Conservation (phyloP, 1,140 invertebrate species). For the Mamestra configurata region DNA sequence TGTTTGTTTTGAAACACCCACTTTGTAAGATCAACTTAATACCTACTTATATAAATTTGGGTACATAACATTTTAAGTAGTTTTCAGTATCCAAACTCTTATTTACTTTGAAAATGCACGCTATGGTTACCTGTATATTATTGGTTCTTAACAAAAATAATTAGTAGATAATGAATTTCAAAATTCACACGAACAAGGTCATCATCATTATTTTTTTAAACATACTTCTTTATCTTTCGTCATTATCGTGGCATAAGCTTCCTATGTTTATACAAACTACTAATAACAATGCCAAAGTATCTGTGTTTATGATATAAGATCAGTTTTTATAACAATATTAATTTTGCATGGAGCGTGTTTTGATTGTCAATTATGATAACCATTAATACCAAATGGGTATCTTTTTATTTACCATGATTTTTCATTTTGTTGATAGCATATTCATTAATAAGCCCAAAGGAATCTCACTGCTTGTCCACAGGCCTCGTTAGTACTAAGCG, state of each 20-base stretch:
- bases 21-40: not conserved
- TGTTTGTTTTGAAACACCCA: constrained; percentile 8
- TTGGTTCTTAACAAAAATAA: not conserved
- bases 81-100: not conserved
- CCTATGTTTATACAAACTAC: too few relatives aligned
- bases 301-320: too few relatives aligned
- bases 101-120: not conserved
- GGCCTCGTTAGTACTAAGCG: too few relatives aligned
- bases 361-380: too few relatives aligned
- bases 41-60: not conserved
- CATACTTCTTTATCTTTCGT: not conserved
- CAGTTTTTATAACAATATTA: too few relatives aligned
- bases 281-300: too few relatives aligned
- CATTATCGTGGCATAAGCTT: not conserved
- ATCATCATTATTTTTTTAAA: constrained; percentile 1
- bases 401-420: too few relatives aligned
- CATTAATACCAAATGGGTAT: too few relatives aligned
- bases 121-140: not conserved
- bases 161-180: not conserved
- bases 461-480: too few relatives aligned
- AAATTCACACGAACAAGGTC: constrained; percentile 20
- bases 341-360: too few relatives aligned
- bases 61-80: not conserved
- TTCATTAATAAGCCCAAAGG: too few relatives aligned
- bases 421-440: too few relatives aligned